Conservation (phyloP, 2,888 invertebrate genomes). For the Drosophila fungiperda region DNA sequence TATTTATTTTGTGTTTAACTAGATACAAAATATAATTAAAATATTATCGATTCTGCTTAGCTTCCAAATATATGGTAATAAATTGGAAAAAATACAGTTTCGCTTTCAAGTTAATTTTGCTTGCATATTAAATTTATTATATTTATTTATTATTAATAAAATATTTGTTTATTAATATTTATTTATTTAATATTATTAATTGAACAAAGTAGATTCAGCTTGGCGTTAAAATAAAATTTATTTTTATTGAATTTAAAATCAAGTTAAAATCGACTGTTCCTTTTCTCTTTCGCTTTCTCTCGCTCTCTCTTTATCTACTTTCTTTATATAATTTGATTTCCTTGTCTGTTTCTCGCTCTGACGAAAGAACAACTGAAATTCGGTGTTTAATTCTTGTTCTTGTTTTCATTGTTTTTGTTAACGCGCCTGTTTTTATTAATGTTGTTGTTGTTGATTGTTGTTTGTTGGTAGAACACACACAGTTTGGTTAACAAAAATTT, state of each 20-base stretch:
- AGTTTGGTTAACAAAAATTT: slow-evolving; percentile 42
- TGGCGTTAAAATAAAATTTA: too few relatives aligned
- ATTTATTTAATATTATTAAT: too few relatives aligned
- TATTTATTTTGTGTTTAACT: too few relatives aligned
- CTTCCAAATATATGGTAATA: background rate
- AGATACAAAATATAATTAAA: too few relatives aligned
- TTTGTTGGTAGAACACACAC: slow-evolving; percentile 22
- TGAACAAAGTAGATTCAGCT: too few relatives aligned
- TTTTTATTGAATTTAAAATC: too few relatives aligned
- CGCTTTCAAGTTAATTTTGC: background rate
- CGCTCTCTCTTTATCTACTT: background rate
- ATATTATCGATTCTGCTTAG: background rate
- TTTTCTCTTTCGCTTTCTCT: background rate
- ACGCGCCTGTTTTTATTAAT: slow-evolving; percentile 2
- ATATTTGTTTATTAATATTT: too few relatives aligned
- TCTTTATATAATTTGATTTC: background rate
- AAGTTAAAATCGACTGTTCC: background rate
- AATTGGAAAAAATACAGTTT: background rate
- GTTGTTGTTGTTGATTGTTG: slow-evolving; percentile 10
- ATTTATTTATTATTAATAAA: too few relatives aligned
- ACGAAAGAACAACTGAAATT: background rate
- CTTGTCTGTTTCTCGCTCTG: background rate
- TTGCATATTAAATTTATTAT: too few relatives aligned
- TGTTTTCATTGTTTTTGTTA: slow-evolving; percentile 9
- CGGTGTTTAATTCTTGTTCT: background rate